Evolutionary conservation across 2,888 invertebrate species (phyloP), one percentile per base, ranked within the genome.

Genomic region (Panorpa germanica): DNA sequence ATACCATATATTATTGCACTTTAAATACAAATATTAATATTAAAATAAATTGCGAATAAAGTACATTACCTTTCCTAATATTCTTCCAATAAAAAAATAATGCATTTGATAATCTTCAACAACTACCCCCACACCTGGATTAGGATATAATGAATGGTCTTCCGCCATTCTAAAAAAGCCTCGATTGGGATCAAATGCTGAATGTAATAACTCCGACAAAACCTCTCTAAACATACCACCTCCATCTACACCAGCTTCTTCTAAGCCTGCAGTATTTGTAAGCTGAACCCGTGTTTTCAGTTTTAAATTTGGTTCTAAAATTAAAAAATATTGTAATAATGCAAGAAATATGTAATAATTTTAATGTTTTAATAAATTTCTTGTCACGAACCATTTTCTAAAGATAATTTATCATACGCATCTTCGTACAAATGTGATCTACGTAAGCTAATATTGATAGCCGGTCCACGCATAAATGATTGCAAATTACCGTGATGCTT

Each of bases 391-490:
- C 85, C 85, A 59, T 90, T 91, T 43, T 82, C 82, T 3, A 70
- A 69, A 2, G 90, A 81, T 4, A 96, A 62, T 52, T 88, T 88
- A 30, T 91, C 90, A 48, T 88, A 95, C 0, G 96, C 88, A 55
- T 98, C 98, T 57, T 96, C 96, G 50, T 98, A 98, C n/a, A 98
- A 63, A 57, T 90, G 88, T 39, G 82, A 78, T 32, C 98, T 63
- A 34, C 90, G 59, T 5, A 88, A 77, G 17, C 73, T 72, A 19
- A 88, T 65, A 41, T 69, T 65, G 39, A 81, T 75, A 23, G 68
- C 63, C 0, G 80, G 77, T 0, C 81, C 81, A 41, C 72, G 71
- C 41, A 76, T 61, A 45, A 81, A 78, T 36, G 74, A 70, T 9
- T 71, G 62, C 39, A 71, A 51, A 42, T 78, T 71, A n/a, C 75